Base-by-base conservation (phyloP, 2,797 vertebrate genomes). In the Emys orbicularis region DNA sequence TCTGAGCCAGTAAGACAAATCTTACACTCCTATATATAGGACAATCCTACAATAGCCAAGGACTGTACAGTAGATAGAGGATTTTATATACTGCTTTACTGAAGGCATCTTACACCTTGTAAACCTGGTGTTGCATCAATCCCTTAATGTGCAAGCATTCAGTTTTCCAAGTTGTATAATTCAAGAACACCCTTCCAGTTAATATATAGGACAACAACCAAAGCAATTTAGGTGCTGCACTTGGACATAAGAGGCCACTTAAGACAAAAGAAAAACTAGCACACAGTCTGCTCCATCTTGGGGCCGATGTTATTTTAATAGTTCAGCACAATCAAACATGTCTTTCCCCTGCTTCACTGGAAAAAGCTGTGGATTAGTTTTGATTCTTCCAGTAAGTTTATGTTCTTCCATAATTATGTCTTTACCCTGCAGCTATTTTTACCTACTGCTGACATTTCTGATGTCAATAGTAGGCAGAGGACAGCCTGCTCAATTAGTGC, bases 181-280 rank as follows among this genome's bases (percentile, higher is more conserved):
- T 56, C 16, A 65, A n/a, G 27, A 34, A 34, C 12, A 44, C 0
- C 1, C 8, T 1, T 29, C 50, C 87, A 86, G 29, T 47, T 81
- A 59, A 49, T 0, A 21, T 44, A 50, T 2, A 87, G 54, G 18
- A 31, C 12, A 87, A 88, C 11, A 84, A 61, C 76, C 21, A 89
- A 57, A 89, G 53, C 10, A 61, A 56, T 82, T 61, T 2, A 1
- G 23, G 13, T 2, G 10, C 5, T 72, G 53, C 12, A 50, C 49
- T 86, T 87, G 49, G 54, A 88, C 74, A 8, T 3, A 57, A 86
- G 77, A 79, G 3, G 0, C 4, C 49, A 56, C 44, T 90, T 37
- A n/a, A 87, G 31, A 83, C n/a, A 29, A 94, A 90, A 92, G 16
- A 31, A 81, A 89, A 91, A 84, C 23, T 25, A 34, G 41, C 15